Conservation (phyloP, 2,113 vertebrate genomes). For the Odontesthes bonariensis region DNA sequence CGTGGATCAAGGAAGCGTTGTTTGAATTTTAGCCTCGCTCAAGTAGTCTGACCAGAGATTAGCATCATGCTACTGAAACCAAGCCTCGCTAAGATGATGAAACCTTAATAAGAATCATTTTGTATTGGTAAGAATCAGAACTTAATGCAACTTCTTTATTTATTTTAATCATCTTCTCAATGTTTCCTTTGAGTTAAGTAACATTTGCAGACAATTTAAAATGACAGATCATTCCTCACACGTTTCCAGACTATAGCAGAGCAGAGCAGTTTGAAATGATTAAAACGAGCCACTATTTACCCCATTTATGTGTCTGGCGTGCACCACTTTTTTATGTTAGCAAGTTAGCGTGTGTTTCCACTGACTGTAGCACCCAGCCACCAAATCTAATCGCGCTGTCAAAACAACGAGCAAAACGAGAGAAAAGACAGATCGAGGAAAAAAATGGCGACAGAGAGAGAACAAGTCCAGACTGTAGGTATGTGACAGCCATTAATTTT, state of each 20-base stretch:
- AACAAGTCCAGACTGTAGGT: conserved; percentile 1
- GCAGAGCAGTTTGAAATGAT: too few species aligned
- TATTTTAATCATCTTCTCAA: neutral
- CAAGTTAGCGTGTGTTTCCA: conserved; percentile 16
- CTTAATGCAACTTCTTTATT: neutral
- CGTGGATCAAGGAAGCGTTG: conserved; percentile 1
- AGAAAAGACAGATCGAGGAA: conserved; percentile 32
- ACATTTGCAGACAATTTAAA: neutral
- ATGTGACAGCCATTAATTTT: neutral
- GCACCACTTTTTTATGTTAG: too few species aligned
- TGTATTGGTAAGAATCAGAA: conserved; percentile 11
- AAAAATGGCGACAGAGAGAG: too few species aligned
- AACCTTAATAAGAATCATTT: conserved; percentile 3
- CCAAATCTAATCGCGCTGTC: conserved; percentile 58
- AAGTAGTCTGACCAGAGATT: conserved; percentile 14
- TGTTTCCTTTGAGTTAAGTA: neutral
- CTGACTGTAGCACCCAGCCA: conserved; percentile 8
- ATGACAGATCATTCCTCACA: neutral
- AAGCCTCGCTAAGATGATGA: conserved; percentile 3
- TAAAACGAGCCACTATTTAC: too few species aligned
- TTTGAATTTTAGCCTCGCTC: conserved; percentile 30
- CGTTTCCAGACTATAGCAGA: too few species aligned
- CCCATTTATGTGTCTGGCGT: too few species aligned
- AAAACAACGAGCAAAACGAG: conserved; percentile 53
- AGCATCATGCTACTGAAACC: conserved; percentile 18